phyloP scores from a whole-genome alignment of 2,113 vertebrate species.

The Myiopsitta monachus region DNA sequence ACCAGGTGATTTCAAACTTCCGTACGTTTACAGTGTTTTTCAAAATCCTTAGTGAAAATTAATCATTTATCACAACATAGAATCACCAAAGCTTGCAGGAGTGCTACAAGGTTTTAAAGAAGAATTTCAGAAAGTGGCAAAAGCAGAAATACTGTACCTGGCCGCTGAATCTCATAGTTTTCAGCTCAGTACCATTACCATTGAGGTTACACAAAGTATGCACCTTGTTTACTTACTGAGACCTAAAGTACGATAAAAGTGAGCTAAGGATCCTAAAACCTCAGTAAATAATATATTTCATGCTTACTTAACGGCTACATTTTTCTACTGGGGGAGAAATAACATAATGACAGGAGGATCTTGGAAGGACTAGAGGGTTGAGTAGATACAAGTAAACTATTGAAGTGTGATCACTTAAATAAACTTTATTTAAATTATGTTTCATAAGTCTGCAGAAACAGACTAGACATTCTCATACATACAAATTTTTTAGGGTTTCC shows the following conservation, averaged over 20 bases:
- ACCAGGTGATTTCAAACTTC: conserved; percentile 35
- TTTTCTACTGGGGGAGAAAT: not conserved
- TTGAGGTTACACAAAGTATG: not conserved
- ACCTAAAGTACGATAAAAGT: not conserved
- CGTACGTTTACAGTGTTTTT: not conserved
- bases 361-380: not conserved
- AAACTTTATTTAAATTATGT: not conserved
- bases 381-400: not conserved
- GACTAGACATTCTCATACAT: not conserved
- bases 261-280: not conserved
- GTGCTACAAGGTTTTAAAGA: not conserved
- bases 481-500: not conserved
- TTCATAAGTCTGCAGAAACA: not conserved
- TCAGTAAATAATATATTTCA: not conserved
- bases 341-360: not conserved
- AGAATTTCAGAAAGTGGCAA: not conserved
- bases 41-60: conserved; percentile 22
- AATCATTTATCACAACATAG: conserved; percentile 17
- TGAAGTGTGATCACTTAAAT: not conserved
- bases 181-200: not conserved
- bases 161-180: not conserved
- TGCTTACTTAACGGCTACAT: not conserved
- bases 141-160: not conserved
- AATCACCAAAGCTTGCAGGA: conserved; percentile 1
- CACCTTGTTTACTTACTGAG: not conserved